phyloP scores from a whole-genome alignment of 2,888 invertebrate species.

The Steinernema scapterisci region DNA sequence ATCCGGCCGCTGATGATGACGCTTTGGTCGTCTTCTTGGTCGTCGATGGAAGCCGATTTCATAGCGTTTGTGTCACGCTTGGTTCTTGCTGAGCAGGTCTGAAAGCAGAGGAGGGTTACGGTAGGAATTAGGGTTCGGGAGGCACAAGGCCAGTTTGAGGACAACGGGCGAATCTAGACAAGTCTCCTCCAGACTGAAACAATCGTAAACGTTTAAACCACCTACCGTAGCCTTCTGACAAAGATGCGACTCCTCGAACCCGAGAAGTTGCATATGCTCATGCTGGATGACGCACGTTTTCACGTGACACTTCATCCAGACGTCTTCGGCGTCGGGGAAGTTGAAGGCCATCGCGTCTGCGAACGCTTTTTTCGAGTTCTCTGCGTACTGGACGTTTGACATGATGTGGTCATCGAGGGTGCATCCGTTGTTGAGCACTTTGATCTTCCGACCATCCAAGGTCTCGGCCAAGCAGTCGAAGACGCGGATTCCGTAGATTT shows the following conservation, averaged over 20 bases:
- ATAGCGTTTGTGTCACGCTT: constrained; percentile 33
- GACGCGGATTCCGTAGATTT: constrained; percentile 49
- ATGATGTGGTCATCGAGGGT: constrained; percentile 43
- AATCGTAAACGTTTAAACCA: no score
- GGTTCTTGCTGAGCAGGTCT: constrained; percentile 19
- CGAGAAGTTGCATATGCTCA: constrained; percentile 30
- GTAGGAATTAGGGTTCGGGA: background rate
- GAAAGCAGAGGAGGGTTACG: constrained; percentile 9
- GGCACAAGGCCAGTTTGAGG: no score
- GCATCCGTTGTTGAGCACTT: constrained; percentile 51
- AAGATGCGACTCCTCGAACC: constrained; percentile 29
- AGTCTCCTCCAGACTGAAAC: no score
- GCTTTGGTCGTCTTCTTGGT: constrained; percentile 15
- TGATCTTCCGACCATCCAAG: constrained; percentile 41
- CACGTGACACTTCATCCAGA: constrained; percentile 53
- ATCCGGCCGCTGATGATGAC: constrained; percentile 23
- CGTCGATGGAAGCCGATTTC: constrained; percentile 3
- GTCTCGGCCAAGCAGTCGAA: constrained; percentile 48
- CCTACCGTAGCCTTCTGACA: constrained; percentile 30
- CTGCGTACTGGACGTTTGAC: constrained; percentile 44
- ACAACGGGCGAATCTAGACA: no score
- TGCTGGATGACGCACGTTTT: constrained; percentile 41
- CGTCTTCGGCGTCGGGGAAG: constrained; percentile 52
- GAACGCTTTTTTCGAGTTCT: constrained; percentile 42
- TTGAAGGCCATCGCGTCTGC: constrained; percentile 52